Conservation (phyloP, 2,113 vertebrate genomes). For the Limnothrissa miodon region DNA sequence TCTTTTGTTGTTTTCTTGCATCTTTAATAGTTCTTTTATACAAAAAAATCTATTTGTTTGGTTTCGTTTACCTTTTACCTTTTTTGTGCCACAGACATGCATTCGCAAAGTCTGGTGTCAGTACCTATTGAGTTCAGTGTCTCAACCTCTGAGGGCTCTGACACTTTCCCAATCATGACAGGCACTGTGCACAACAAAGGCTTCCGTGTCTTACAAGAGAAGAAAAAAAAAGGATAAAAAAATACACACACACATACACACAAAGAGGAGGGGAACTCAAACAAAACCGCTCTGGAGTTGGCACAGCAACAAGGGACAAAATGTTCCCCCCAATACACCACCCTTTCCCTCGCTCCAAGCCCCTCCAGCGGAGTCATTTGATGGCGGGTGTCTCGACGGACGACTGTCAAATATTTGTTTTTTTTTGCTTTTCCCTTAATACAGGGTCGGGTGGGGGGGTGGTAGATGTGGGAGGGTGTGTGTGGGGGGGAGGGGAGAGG, state of each 20-base stretch:
- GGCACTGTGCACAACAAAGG: slow-evolving; percentile 54
- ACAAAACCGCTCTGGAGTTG: slow-evolving; percentile 44
- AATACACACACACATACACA: slow-evolving; percentile 39
- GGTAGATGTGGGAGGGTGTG: background rate
- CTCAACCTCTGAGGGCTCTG: slow-evolving; percentile 41
- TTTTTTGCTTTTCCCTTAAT: slow-evolving; percentile 51
- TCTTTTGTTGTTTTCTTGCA: slow-evolving; percentile 19
- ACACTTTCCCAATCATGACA: slow-evolving; percentile 59
- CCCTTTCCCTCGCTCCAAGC: slow-evolving; percentile 29
- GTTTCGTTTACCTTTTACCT: slow-evolving; percentile 55
- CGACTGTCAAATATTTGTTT: slow-evolving; percentile 64
- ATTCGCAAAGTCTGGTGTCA: slow-evolving; percentile 50
- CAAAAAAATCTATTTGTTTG: background rate
- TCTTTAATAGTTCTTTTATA: background rate
- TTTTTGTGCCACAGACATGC: slow-evolving; percentile 45
- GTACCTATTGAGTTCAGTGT: slow-evolving; percentile 46
- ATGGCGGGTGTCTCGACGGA: slow-evolving; percentile 43
- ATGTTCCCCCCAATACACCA: background rate
- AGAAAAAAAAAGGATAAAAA: slow-evolving; percentile 37
- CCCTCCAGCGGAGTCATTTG: slow-evolving; percentile 55
- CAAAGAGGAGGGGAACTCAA: slow-evolving; percentile 22
- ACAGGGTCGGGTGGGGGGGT: no score
- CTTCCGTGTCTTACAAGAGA: slow-evolving; percentile 36
- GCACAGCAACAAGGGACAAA: slow-evolving; percentile 36
- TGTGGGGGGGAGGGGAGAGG: no score